Conservation (phyloP, 2,113 vertebrate species). For the Pluvianellus socialis region DNA sequence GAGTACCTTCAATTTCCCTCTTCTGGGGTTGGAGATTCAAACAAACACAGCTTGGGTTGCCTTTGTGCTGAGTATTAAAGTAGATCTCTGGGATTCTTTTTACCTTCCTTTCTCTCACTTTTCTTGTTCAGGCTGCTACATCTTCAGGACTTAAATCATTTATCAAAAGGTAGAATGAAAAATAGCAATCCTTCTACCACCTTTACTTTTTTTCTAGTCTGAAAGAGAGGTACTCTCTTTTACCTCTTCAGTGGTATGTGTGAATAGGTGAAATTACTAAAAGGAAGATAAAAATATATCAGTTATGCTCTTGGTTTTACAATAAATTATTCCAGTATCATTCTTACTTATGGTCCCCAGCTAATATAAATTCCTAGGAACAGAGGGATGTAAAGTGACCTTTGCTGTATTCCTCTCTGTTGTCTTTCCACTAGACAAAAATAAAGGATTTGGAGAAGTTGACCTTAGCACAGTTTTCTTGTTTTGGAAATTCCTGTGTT, state of each 20-base stretch:
- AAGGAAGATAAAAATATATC: neutral
- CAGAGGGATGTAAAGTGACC: neutral
- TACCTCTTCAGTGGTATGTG: neutral
- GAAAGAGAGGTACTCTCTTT: neutral
- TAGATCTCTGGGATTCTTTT: neutral
- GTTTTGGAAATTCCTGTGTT: neutral
- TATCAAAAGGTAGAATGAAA: neutral
- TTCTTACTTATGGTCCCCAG: neutral
- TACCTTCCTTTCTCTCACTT: neutral
- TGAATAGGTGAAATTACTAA: neutral
- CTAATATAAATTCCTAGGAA: neutral
- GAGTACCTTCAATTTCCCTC: neutral
- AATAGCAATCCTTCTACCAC: neutral
- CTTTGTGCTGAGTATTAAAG: neutral
- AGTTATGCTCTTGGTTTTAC: neutral
- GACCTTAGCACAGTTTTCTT: neutral
- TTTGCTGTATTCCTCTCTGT: neutral
- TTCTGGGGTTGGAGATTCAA: neutral
- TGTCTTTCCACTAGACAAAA: neutral
- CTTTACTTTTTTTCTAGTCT: neutral
- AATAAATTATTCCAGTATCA: neutral
- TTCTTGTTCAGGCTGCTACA: neutral
- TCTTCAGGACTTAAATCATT: neutral
- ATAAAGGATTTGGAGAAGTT: neutral
- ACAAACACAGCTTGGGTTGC: neutral